Evolutionary conservation across 1,140 invertebrate genomes (phyloP), one percentile per base, ranked within the genome.

Genomic region (Bombus superbus): DNA sequence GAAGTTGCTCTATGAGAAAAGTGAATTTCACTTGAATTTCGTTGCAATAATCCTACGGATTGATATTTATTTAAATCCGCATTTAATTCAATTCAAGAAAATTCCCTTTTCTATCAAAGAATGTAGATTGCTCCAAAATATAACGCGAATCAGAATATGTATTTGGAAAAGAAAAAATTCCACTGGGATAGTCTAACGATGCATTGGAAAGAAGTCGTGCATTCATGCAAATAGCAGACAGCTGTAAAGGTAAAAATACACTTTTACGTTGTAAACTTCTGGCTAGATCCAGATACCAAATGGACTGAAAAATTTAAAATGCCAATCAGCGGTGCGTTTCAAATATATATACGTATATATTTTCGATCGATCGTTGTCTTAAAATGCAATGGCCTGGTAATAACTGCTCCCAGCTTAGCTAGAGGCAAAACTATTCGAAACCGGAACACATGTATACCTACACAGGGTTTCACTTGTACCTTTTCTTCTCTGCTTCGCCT

Each of bases 221-320:
- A 64, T 75, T 28, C 18, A 6, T 38, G 64, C 22, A 40, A 78
- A 53, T 57, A 18, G n/a, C 32, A 81, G 42, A 18, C 64, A 32
- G 8, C 47, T 53, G 42, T 18, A 75, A 32, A 38, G 62, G 69
- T 64, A 80, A 35, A 86, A 82, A 81, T 59, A 73, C 73, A 76
- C 57, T 76, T 83, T 69, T n/a, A n/a, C 32, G 73, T 73, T 62
- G 64, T 76, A 86, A 86, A 86, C 62, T 82, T 53, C 42, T 38
- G 64, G 35, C 64, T 62, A 44, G 35, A 76, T 18, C 59, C 35
- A 44, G 64, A 80, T 72, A 75, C 42, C 68, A 90, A 93, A 94
- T 94, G 93, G 91, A 82, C 90, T 91, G 92, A 90, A 89, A 94
- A 94, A 94, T 94, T 94, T 93, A 92, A 92, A 94, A 93, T 89